A percentile compares a stretch with the other conserved stretches of the same genome.
These are phyloP conservation scores for Xanthorhoe spadicearia DNA, from an alignment of 2,888 invertebrate species.

Conservation along the genomic window DNA sequence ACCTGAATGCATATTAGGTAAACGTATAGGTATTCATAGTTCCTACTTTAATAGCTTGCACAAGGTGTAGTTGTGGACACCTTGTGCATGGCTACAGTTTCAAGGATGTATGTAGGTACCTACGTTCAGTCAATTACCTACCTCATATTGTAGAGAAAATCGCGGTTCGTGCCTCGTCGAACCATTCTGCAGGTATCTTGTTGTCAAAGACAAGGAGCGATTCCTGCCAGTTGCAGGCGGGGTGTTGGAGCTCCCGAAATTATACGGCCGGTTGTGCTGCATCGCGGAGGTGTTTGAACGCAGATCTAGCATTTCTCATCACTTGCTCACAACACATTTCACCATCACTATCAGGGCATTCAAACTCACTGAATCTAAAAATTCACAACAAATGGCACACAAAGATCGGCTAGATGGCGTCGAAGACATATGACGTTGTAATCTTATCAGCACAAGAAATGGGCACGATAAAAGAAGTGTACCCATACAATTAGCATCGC, in stretches of 20 bases:
- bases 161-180: conserved; percentile 68
- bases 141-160: conserved; percentile 74
- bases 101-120: too few species aligned
- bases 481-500: conserved; percentile 73
- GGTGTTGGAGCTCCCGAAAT: conserved; percentile 48
- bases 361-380: conserved; percentile 47
- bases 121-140: conserved; percentile 39
- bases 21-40: too few species aligned
- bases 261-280: conserved; percentile 66
- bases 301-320: conserved; percentile 70
- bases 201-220: conserved; percentile 71
- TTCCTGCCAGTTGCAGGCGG: conserved; percentile 52
- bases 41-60: too few species aligned
- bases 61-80: too few species aligned
- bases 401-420: conserved; percentile 57
- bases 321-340: conserved; percentile 55
- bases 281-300: conserved; percentile 60
- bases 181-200: conserved; percentile 63
- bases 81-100: too few species aligned
- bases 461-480: conserved; percentile 72
- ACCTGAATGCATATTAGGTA: too few species aligned
- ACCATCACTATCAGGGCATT: conserved; percentile 64
- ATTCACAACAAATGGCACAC: conserved; percentile 47
- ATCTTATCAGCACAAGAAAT: conserved; percentile 77
- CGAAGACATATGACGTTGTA: conserved; percentile 74